These are phyloP conservation scores for Aythya baeri DNA, from an alignment of 2,113 vertebrate genomes.

Conservation along the genomic window DNA sequence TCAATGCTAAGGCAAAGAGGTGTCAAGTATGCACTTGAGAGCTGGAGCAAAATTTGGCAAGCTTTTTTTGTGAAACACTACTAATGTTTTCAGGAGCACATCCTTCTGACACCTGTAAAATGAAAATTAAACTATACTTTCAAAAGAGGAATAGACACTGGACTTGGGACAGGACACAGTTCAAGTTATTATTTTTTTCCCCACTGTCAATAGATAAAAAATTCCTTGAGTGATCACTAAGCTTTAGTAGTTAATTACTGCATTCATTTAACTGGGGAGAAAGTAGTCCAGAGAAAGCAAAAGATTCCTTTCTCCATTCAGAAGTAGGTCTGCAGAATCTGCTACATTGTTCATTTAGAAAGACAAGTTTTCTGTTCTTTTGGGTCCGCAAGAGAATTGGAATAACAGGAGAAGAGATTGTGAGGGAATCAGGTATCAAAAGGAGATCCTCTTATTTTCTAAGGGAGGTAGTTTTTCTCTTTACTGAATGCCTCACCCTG, in stretches of 20 bases:
- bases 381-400: not conserved
- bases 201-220: not conserved
- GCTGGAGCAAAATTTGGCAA: not conserved
- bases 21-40: not conserved
- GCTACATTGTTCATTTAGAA: not conserved
- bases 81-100: not conserved
- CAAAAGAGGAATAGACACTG: not conserved
- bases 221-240: not conserved
- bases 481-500: not conserved
- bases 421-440: not conserved
- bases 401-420: not conserved
- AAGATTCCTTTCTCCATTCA: not conserved
- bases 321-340: not conserved
- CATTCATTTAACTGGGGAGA: not conserved
- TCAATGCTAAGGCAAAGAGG: not conserved
- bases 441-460: not conserved
- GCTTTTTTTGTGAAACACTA: not conserved
- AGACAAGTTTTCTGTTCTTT: accelerated
- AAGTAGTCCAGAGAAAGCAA: not conserved
- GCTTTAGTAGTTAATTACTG: not conserved
- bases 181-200: not conserved
- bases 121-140: not conserved
- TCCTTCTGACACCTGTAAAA: not conserved
- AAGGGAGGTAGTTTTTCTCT: not conserved
- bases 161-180: not conserved